Base-by-base conservation (phyloP, 2,888 invertebrate genomes). In the Apoderus coryli region DNA sequence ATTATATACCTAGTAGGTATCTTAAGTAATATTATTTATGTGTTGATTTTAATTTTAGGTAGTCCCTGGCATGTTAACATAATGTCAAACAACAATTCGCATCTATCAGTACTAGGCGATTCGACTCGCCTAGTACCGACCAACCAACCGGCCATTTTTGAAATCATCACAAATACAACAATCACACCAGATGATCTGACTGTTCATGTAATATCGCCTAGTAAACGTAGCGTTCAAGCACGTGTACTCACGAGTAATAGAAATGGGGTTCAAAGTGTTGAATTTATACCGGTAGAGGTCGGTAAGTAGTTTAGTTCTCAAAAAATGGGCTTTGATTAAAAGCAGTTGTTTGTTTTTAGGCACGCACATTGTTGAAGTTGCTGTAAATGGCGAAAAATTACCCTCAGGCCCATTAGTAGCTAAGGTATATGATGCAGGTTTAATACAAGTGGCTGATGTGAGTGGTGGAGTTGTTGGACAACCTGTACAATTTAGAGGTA, bases 401-500 rank as follows among this genome's bases (percentile, higher is more conserved):
- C 76, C 81, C 41, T 85, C 84, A 31, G 88, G 88, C 11, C 92
- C 92, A 9, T 69, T 92, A 40, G 75, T 88, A 37, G 89, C 90
- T 45, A 89, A 92, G 65, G 92, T 89, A 26, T 95, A 92, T 62
- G 90, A 93, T 58, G 78, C 92, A 40, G 80, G 84, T 42, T 70
- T 90, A 41, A 92, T 96, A 52, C 79, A 84, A 64, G 88, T 96
- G 43, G 85, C 90, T 31, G 89, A 93, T 56, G 82, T 95, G 16
- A 81, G 86, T 46, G 86, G 82, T 49, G 93, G 90, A 36, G 77
- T 86, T 38, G 89, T 95, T 22, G 93, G 93, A 31, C 88, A 93
- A 59, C 86, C 90, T 39, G 89, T 92, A 53, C 90, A 93, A 60
- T 96, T 98, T 60, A 76, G 82, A 74, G 89, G 90, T 90, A 63